Evolutionary conservation across 1,140 invertebrate species (phyloP), one percentile per base, ranked within the genome.

Genomic region (Acromyrmex echinatior): DNA sequence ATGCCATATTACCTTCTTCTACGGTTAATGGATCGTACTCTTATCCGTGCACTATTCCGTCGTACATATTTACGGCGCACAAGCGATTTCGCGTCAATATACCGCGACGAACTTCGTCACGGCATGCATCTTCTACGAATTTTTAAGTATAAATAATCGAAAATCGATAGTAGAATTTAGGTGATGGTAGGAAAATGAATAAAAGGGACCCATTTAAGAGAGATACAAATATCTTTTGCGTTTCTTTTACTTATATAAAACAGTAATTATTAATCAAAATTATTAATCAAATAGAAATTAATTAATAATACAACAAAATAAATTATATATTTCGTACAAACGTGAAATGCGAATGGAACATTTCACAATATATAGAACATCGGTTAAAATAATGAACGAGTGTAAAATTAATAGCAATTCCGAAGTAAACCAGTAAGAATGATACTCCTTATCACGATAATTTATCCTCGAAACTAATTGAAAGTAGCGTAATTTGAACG

Each of bases 401-500:
- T 9, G 35, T 16, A 7, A 21, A 81, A 81, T 81, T 81, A 81
- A 71, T 66, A 81, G 35, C 16, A 6, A 5, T 14, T 39, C 18
- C 56, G 25, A 39, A 60, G 71, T 66, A 88, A 77, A 82, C 74
- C 51, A 35, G 58, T 79, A 90, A 79, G 74, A 89, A 87, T 87
- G 74, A 87, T 68, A 35, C 88, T 89, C 87, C 90, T 93, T 93
- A 93, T 93, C 92, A 77, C 89, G 92, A 93, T 94, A 93, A 94
- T 94, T 94, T 88, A 92, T 90, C 84, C 91, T 87, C 87, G 86
- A 91, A 92, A 87, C 90, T 94, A 94, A 94, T 94, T 94, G 92
- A 94, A 94, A 93, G 87, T 92, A 66, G 63, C 87, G 91, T 93
- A 94, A 94, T 94, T 94, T 94, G 86, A 91, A 90, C 90, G 92